phyloP scores from a whole-genome alignment of 2,113 vertebrate species.

The Ranitomeya variabilis region DNA sequence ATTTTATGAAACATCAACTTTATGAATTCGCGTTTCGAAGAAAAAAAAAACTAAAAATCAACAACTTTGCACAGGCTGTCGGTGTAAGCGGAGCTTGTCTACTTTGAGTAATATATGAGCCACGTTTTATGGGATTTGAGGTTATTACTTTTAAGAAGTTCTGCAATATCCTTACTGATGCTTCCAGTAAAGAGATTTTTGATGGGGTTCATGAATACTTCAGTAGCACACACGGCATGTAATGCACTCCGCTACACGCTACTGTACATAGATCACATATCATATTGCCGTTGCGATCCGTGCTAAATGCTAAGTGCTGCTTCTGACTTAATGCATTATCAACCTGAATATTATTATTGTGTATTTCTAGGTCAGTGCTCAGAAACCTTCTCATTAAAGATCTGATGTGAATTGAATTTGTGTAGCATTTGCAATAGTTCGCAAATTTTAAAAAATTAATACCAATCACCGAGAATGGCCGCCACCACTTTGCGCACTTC shows the following conservation, averaged over 20 bases:
- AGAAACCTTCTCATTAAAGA: no score
- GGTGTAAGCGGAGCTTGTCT: not conserved
- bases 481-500: no score
- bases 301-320: not conserved
- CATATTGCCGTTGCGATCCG: not conserved
- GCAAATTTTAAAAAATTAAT: no score
- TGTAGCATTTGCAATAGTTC: no score
- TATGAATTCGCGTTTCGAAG: not conserved
- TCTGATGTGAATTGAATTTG: no score
- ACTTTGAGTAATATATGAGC: not conserved
- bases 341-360: not conserved
- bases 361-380: not conserved
- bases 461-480: no score
- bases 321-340: not conserved
- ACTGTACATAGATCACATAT: not conserved
- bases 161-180: not conserved
- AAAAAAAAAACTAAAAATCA: not conserved
- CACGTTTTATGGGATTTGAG: not conserved
- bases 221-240: not conserved
- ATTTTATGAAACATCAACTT: slow-evolving; percentile 8
- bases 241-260: not conserved
- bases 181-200: slow-evolving; percentile 15
- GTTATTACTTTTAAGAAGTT: slow-evolving; percentile 3
- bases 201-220: slow-evolving; percentile 42
- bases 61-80: not conserved